Conservation (phyloP, 1,140 invertebrate species). For the Penaeus japonicus region DNA sequence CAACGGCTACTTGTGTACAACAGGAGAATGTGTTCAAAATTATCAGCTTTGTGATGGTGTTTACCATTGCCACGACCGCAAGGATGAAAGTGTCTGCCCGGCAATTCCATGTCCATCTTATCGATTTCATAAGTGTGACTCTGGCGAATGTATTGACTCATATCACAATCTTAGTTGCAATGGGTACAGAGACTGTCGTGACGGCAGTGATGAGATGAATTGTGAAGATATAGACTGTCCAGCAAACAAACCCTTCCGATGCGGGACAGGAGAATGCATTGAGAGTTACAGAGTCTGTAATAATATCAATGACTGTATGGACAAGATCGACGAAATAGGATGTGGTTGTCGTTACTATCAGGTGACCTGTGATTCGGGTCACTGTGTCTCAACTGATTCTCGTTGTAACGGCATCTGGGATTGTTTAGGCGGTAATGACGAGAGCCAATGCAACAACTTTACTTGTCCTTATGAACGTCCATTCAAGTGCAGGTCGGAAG, state of each 20-base stretch:
- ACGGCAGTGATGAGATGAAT: background rate
- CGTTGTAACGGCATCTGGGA: background rate
- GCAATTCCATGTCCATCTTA: background rate
- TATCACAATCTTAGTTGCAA: background rate
- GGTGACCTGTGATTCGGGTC: background rate
- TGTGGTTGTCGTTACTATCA: background rate
- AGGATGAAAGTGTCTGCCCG: background rate
- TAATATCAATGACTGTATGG: background rate
- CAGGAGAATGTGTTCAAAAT: background rate
- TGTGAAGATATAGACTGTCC: background rate
- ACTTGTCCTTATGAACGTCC: background rate
- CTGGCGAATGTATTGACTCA: background rate
- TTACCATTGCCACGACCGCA: background rate
- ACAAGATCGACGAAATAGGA: background rate
- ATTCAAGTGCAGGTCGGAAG: background rate
- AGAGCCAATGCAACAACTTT: background rate
- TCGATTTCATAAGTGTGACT: background rate
- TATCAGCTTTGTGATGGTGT: background rate
- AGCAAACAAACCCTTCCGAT: background rate
- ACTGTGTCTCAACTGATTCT: background rate
- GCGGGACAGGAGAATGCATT: too few species aligned
- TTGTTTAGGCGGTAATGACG: background rate
- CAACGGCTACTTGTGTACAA: background rate
- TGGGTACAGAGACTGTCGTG: background rate
- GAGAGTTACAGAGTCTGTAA: background rate